Conservation (phyloP, 2,888 invertebrate species). For the Melanostoma mellinum region DNA sequence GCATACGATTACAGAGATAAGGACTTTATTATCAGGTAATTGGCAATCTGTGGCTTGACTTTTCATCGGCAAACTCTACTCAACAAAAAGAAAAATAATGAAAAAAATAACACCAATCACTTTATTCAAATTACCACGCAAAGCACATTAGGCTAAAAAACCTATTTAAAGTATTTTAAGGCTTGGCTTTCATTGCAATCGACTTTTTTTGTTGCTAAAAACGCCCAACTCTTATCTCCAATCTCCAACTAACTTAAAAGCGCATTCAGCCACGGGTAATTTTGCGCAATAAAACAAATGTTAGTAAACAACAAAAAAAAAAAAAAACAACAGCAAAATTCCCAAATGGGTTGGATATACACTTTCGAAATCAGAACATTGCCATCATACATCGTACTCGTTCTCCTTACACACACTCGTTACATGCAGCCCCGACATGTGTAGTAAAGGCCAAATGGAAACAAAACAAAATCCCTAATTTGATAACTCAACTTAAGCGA, state of each 20-base stretch:
- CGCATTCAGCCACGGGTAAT: constrained; percentile 51
- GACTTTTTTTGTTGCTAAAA: not conserved
- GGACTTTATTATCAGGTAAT: no score
- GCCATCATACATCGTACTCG: constrained; percentile 46
- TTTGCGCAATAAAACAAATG: constrained; percentile 25
- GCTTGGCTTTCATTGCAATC: no score
- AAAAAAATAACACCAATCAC: not conserved
- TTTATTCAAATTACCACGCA: no score
- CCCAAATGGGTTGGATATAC: constrained; percentile 54
- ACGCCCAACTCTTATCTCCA: constrained; percentile 11
- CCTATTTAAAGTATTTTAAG: constrained; percentile 3
- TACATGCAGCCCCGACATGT: not conserved
- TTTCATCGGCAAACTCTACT: no score
- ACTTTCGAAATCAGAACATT: constrained; percentile 59
- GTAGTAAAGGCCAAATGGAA: constrained; percentile 12
- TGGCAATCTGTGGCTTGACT: no score
- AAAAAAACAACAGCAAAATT: constrained; percentile 52
- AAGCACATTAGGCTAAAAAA: no score
- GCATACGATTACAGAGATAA: no score
- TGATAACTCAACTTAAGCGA: constrained; percentile 68
- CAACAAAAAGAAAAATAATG: not conserved
- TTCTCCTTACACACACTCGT: not conserved
- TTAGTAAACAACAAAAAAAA: constrained; percentile 52
- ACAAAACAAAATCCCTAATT: constrained; percentile 62
- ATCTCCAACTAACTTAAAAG: constrained; percentile 44